Percentiles rank a stretch among this genome's conserved stretches.
phyloP scores from a whole-genome alignment of 2,113 vertebrate genomes.

The Dromas ardeola region DNA sequence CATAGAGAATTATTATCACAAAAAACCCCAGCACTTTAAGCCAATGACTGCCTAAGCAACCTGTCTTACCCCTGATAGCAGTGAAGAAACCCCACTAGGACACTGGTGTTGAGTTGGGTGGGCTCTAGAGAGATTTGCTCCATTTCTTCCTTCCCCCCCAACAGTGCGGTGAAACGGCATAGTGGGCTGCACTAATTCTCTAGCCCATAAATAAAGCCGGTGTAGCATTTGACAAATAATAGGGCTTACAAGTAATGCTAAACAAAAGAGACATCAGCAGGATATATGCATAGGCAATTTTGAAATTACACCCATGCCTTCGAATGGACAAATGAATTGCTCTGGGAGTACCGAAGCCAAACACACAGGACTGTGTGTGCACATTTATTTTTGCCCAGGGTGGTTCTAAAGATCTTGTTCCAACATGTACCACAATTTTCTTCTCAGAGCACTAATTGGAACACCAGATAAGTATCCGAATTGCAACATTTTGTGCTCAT shows the following conservation, averaged over 20 bases:
- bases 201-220: neutral
- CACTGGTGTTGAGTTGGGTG: neutral
- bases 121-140: neutral
- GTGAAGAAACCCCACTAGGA: neutral
- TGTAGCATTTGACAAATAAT: neutral
- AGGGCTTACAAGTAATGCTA: neutral
- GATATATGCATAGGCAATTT: neutral
- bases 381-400: neutral
- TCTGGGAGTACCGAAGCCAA: neutral
- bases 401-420: constrained; percentile 9
- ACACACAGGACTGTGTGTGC: neutral
- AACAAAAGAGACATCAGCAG: neutral
- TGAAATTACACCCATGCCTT: neutral
- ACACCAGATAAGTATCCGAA: neutral
- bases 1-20: neutral
- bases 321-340: neutral
- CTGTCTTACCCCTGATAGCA: neutral
- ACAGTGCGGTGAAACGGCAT: fast-evolving
- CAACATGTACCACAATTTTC: neutral
- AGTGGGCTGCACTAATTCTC: neutral
- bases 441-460: constrained; percentile 5
- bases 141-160: neutral
- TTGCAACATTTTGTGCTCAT: constrained; percentile 59
- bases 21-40: neutral
- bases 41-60: neutral